Conservation (phyloP, 1,140 invertebrate species). For the Aphidius gifuensis region DNA sequence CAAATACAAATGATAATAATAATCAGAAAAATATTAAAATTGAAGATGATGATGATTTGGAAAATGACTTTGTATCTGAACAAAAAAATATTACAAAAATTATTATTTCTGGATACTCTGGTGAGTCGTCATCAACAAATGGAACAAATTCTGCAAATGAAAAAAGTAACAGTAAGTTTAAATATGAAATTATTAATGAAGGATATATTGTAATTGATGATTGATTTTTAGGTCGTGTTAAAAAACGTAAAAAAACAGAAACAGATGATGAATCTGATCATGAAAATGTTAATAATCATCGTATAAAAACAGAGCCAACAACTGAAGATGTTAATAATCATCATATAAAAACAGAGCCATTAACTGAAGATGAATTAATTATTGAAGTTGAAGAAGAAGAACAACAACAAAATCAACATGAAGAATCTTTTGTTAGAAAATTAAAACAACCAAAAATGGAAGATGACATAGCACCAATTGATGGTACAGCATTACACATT, state of each 20-base stretch:
- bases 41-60: slow-evolving; percentile 87
- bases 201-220: slow-evolving; percentile 12
- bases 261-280: too few relatives aligned
- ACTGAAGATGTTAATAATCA: too few relatives aligned
- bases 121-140: slow-evolving; percentile 91
- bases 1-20: slow-evolving; percentile 66
- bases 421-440: too few relatives aligned
- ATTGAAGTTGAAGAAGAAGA: too few relatives aligned
- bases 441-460: too few relatives aligned
- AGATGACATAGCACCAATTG: slow-evolving; percentile 91
- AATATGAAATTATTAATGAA: slow-evolving; percentile 67
- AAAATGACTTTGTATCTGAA: slow-evolving; percentile 86
- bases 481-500: slow-evolving; percentile 93
- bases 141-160: slow-evolving; percentile 99
- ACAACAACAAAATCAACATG: too few relatives aligned
- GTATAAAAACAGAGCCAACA: too few relatives aligned
- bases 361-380: too few relatives aligned
- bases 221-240: too few relatives aligned
- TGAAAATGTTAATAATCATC: too few relatives aligned
- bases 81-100: slow-evolving; percentile 86
- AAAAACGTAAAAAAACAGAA: too few relatives aligned
- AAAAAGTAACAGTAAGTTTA: slow-evolving; percentile 78
- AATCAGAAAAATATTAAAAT: slow-evolving; percentile 96
- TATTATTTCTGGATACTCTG: slow-evolving; percentile 91
- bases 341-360: too few relatives aligned